Base-by-base conservation (phyloP, 2,888 invertebrate species). In the Exocentrus adspersus region DNA sequence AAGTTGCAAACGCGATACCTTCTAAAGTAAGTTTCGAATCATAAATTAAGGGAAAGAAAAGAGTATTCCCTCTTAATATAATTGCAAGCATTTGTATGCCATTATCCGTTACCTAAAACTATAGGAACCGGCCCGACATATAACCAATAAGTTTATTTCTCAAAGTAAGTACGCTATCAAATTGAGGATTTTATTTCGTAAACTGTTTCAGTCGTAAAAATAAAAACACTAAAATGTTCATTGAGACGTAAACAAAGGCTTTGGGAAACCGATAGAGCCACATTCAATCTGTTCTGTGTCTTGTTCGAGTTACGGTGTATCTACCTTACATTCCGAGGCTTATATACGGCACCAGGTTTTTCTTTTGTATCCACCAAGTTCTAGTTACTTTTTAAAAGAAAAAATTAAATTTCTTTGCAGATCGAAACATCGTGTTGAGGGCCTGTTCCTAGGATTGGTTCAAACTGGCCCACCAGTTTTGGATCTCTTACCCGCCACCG, bases 381-480 rank as follows among this genome's bases (percentile, higher is more conserved):
- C 10, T 5, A 37, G 12, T 12, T 12, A 37, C n/a, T 2, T 12
- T 37, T 37, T 24, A 24, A 24, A 24, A 5, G 9, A 2, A 9
- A 12, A 9, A 2, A 24, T 45, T 57, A 9, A 2, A 24, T 45
- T 57, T 45, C n/a, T 45, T 57, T 46, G 7, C 46, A 57, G 57
- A 46, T 28, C 3, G 12, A 32, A 19, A 17, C 21, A 9, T 54
- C 57, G 57, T 45, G 32, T 57, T 57, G 32, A 46, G 42, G 43
- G 30, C 20, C n/a, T 12, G 12, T 57, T 32, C 32, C 19, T 32
- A 30, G 46, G 57, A 46, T 45, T 46, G 20, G 19, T 62, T 82
- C 87, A 90, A 90, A 85, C 90, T 92, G 92, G 92, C 92, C 86
- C 92, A 92, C 84, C 92, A 92, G 87, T 92, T 92, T 85, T 92